A percentile compares a stretch with the other conserved stretches of the same genome.
These are phyloP conservation scores for Pangasius krempfi DNA, from an alignment of 2,797 vertebrate species.

Conservation along the genomic window DNA sequence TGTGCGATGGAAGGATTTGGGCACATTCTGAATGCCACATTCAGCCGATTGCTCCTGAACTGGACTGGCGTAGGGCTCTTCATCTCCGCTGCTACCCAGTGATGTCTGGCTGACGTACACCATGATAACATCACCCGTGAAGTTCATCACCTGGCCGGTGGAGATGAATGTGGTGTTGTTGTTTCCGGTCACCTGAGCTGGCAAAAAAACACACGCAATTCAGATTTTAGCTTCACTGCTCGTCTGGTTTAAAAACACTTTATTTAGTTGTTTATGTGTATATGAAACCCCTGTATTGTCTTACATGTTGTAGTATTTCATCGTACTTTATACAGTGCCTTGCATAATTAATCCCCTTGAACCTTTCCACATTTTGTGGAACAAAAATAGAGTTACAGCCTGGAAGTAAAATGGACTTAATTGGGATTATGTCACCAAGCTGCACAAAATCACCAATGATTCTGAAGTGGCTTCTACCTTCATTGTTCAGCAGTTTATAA, in stretches of 20 bases:
- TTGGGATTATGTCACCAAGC: not conserved
- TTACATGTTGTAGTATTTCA: not conserved
- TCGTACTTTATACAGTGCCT: not conserved
- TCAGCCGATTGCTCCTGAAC: conserved; percentile 88
- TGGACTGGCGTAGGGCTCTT: conserved; percentile 82
- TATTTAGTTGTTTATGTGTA: not conserved
- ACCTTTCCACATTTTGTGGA: not conserved
- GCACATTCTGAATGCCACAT: conserved; percentile 77
- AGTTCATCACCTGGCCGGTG: conserved; percentile 97
- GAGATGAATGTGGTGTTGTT: conserved; percentile 97
- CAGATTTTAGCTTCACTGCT: not conserved
- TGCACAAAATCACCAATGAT: not conserved
- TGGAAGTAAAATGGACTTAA: not conserved
- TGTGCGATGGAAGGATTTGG: conserved; percentile 56
- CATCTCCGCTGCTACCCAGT: conserved; percentile 73
- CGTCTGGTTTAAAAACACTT: no score
- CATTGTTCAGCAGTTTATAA: not conserved
- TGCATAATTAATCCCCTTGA: not conserved
- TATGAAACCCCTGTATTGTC: not conserved
- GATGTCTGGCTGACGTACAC: conserved; percentile 93
- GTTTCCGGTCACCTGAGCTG: conserved; percentile 93
- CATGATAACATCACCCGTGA: conserved; percentile 94
- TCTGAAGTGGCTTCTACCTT: not conserved
- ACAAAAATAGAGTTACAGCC: not conserved
- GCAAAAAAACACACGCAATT: conserved; percentile 13